Evolutionary conservation across 1,140 invertebrate species (phyloP).

Genomic region (Halesus radiatus): DNA sequence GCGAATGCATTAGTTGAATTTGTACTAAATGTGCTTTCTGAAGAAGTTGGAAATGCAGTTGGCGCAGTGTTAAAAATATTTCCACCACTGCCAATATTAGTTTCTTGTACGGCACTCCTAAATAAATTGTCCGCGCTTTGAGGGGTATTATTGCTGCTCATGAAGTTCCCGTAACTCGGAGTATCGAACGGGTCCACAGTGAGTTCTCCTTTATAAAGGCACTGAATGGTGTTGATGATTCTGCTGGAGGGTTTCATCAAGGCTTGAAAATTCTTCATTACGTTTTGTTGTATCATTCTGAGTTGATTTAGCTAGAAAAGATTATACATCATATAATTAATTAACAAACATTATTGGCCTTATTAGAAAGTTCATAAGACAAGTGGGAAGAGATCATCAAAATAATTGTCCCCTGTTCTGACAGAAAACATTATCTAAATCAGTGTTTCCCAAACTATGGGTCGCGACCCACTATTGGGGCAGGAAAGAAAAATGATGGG

Average conservation of each 20-base stretch:
- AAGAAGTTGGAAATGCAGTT: constrained; percentile 37
- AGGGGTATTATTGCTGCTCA: background rate
- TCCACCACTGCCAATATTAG: background rate
- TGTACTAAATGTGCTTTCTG: background rate
- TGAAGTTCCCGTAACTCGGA: background rate
- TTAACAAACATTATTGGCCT: background rate
- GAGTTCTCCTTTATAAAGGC: constrained; percentile 40
- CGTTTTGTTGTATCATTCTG: constrained; percentile 1
- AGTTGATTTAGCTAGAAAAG: constrained; percentile 44
- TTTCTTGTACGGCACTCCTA: background rate
- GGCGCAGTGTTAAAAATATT: constrained; percentile 28
- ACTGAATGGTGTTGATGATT: constrained; percentile 27
- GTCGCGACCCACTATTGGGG: too few relatives aligned
- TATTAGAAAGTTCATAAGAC: background rate
- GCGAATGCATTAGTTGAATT: constrained; percentile 30
- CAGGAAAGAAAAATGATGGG: too few relatives aligned
- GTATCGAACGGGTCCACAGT: constrained; percentile 38
- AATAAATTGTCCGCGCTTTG: background rate
- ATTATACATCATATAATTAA: background rate
- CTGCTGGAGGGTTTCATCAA: constrained; percentile 39
- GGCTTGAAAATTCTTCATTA: constrained; percentile 45
- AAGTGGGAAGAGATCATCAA: background rate
- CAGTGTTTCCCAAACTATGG: background rate
- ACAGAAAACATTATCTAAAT: background rate
- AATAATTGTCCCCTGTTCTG: background rate